Base-by-base conservation (phyloP, 2,888 invertebrate genomes). In the Ashinkailepas kermadecensis region DNA sequence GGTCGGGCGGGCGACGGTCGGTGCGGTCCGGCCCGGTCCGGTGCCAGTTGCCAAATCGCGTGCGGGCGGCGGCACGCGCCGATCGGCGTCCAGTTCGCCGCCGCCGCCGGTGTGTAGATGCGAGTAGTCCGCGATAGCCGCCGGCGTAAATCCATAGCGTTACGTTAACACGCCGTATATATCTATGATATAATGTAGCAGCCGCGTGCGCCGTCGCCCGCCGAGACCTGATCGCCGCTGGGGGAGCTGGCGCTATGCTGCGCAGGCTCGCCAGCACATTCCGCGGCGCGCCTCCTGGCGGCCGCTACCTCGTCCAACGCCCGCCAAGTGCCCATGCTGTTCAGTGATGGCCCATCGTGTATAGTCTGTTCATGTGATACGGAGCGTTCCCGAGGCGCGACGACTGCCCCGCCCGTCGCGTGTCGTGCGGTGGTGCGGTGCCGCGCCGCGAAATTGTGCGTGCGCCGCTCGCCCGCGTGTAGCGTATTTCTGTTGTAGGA, bases 241-340 rank as follows among this genome's bases (percentile, higher is more conserved):
- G 54, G 54, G 15, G 54, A 6, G 54, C 8, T 10, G 15, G 74
- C 54, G 74, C 9, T 18, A 0, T 21, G 12, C 7, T 6, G 12
- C 10, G 8, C 18, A 23, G 21, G 70, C 13, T 54, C 15, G 56
- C 4, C 9, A 2, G 56, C 74, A 13, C 74, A 21, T 21, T 23
- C 18, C 54, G 21, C 23, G 54, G 13, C 10, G 15, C 18, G 3
- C 15, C 12, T 13, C 6, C 70, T 9, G 39, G 25, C 6, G 8
- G 65, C 23, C 23, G 23, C 65, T 23, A 11, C 39, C 39, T 15
- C 13, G 13, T 25, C 39, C 25, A n/a, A n/a, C 23, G 21, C 8
- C 74, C 18, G 56, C 54, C 74, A 54, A 74, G 56, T 74, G 74
- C 74, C 74, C 54, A 56, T 74, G 74, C 74, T 56, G 21, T 56